Evolutionary conservation across 1,140 invertebrate species (phyloP), one percentile per base, ranked within the genome.

Genomic region (Leptonema lineaticorne): DNA sequence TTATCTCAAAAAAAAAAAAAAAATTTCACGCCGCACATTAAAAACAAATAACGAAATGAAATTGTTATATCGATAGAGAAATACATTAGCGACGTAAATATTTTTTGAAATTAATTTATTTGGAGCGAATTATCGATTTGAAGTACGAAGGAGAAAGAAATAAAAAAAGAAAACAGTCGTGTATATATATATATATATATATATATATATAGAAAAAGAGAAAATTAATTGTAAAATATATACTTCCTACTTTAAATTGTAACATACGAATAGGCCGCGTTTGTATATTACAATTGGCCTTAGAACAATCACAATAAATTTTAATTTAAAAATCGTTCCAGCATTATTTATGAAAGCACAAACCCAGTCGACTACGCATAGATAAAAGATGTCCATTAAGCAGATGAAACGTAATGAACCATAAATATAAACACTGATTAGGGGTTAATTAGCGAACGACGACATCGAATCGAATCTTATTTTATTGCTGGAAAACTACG

Each of bases 221-320:
- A 7, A 7, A 6, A 48, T 48, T 5, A 11, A 6, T 33, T 33
- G 29, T 33, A 33, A 33, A n/a, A n/a, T n/a, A n/a, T n/a, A n/a
- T n/a, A n/a, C n/a, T n/a, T n/a, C n/a, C n/a, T n/a, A n/a, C n/a
- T n/a, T n/a, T n/a, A n/a, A n/a, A n/a, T n/a, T n/a, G n/a, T n/a
- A n/a, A n/a, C n/a, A n/a, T 53, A 53, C 22, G 8, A 26, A 53
- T 24, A 11, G 22, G 11, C 24, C 7, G 7, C 37, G 37, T 45
- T n/a, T 16, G 16, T 45, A 45, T n/a, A 45, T 45, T 45, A 45
- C 11, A n/a, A 41, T 16, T 41, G 22, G 50, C 22, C 50, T 26
- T 53, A 53, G 20, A 53, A 53, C 50, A 53, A 53, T 53, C 50
- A 53, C 22, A 26, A 53, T 53, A 53, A 53, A 53, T 53, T 53